Evolutionary conservation across 2,113 vertebrate species (phyloP), one percentile per base, ranked within the genome.

Genomic region (Chiloscyllium plagiosum): DNA sequence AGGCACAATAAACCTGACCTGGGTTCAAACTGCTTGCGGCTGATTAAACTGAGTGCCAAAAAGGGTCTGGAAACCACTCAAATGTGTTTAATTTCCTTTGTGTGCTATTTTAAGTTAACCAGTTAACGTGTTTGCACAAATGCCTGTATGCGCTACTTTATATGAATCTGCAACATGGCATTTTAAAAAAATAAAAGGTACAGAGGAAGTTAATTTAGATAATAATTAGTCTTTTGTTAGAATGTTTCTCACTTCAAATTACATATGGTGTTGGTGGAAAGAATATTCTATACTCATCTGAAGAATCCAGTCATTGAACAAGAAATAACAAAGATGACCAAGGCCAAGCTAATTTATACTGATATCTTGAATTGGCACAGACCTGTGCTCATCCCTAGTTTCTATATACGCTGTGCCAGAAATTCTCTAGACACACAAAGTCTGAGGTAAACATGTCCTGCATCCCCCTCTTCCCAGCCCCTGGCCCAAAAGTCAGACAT

Each of bases 401-500:
- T 90, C 52, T 61, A 33, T 56, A 19, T 17, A 61, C 52, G 33
- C 52, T 56, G 26, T 33, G 52, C 87, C 87, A 90, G 26, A 13
- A 90, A 90, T 90, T 33, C 33, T 61, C 50, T 61, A 61, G 87
- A 90, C 87, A 90, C 33, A 56, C 50, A 61, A 17, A 90, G 50
- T 42, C 50, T 29, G 85, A 87, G 85, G 50, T 87, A 52, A 87
- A 87, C 85, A 87, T 52, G 20, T 61, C 10, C 87, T 33, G 4
- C 3, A 29, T 15, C 52, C 87, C 87, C 87, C 50, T 61, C 52
- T 90, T 12, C 52, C 87, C 52, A 33, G 26, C 87, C 50, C 52
- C 52, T 61, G 87, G 87, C 87, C 87, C 87, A 90, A 90, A 90
- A 90, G 87, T 90, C 87, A 90, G 52, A 90, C 52, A 90, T 90